Base-by-base conservation (phyloP, 2,797 vertebrate genomes). In the Onychomys arenicola region DNA sequence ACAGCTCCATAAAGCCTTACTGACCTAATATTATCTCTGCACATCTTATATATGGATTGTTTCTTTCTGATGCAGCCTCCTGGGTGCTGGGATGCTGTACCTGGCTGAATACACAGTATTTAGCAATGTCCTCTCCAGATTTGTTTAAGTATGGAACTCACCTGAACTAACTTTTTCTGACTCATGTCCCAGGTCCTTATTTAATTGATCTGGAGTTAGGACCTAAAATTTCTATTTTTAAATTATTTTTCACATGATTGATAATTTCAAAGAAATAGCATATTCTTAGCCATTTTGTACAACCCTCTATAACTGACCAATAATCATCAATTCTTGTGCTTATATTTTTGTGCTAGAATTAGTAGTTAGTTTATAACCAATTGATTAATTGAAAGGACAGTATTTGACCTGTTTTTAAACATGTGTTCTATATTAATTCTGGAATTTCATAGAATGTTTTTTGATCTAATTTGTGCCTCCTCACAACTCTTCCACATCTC, bases 81-180 rank as follows among this genome's bases (percentile, higher is more conserved):
- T 89, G 29, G 46, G 32, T 77, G 29, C 21, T n/a, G 25, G 14
- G 32, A 65, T 52, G 46, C 40, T 32, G 29, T 14, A 32, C 13
- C 59, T 65, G 27, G 46, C 16, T 12, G 21, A 93, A 82, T 65
- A 84, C 82, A 23, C 59, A 94, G 73, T 85, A n/a, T 82, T 88
- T 73, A n/a, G 23, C 10, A 75, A 23, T 32, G 63, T 46, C 14
- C 57, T 91, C 78, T 19, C 43, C n/a, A 80, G 67, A 85, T 96
- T 92, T 93, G 49, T 23, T 93, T 94, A 94, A 94, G 55, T 75
- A 9, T 81, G 55, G 94, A 37, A 34, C 76, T 96, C 55, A 67
- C 37, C 55, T 90, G 32, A 46, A 49, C 19, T 67, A 59, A 57
- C 93, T 7, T 67, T 75, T 78, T 16, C 61, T 27, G 1, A 89